Evolutionary conservation across 2,888 invertebrate species (phyloP).

Genomic region (Drosophila limbata): DNA sequence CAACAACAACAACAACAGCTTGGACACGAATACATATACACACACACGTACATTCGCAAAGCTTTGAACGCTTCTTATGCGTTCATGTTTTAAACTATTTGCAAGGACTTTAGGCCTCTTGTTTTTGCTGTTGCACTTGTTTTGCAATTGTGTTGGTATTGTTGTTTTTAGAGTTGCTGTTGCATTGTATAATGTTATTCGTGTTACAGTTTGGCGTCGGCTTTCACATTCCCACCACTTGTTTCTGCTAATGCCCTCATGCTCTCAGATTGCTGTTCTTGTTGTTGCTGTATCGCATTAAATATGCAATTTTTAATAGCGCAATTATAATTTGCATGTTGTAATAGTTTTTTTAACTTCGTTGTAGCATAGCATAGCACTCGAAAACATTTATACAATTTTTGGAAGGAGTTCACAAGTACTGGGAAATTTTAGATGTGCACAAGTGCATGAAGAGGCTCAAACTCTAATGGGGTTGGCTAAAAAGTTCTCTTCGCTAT

Average conservation of each 20-base stretch:
- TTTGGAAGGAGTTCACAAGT: conserved; percentile 2
- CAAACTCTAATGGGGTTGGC: conserved; percentile 1
- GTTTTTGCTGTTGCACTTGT: conserved; percentile 2
- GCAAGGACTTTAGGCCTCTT: conserved; percentile 37
- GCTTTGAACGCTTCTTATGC: conserved; percentile 29
- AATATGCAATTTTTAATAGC: conserved; percentile 80
- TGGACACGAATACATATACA: not conserved
- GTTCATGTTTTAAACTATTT: conserved; percentile 62
- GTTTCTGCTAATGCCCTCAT: conserved; percentile 43
- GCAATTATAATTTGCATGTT: conserved; percentile 80
- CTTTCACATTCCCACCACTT: conserved; percentile 67
- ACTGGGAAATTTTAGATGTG: conserved; percentile 30
- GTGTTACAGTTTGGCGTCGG: conserved; percentile 55
- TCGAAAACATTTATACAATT: conserved; percentile 33
- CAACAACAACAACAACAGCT: conserved; percentile 15
- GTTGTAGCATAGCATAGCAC: conserved; percentile 34
- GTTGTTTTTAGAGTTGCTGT: conserved; percentile 9
- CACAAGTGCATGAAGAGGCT: conserved; percentile 1
- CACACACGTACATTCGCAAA: conserved; percentile 5
- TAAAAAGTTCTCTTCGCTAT: conserved; percentile 1
- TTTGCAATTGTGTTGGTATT: conserved; percentile 3
- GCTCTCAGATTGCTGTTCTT: conserved; percentile 24
- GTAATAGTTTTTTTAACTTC: conserved; percentile 61
- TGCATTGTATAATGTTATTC: conserved; percentile 46
- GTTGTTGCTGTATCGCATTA: conserved; percentile 67